Evolutionary conservation across 2,888 invertebrate species (phyloP), one percentile per base, ranked within the genome.

Genomic region (Odontomyia ornata): DNA sequence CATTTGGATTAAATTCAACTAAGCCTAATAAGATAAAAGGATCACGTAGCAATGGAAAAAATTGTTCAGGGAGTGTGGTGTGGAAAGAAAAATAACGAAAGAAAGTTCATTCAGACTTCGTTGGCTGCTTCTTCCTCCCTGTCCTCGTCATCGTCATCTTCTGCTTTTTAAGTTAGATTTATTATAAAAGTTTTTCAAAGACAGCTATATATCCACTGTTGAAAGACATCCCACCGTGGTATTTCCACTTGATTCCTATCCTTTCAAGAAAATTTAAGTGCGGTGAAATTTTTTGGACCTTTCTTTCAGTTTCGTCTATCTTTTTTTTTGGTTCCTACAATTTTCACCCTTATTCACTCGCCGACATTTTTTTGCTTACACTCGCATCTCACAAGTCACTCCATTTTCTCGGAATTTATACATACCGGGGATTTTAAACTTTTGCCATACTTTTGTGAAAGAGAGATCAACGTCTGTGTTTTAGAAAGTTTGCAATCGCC

Each of bases 1-100:
- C 67, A 67, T 67, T 75, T 21, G 75, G 73, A 77, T 77, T 77
- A 77, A 77, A 73, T 52, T 77, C 56, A 77, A 75, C 73, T 77
- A 65, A 67, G 65, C 77, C 77, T 77, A 77, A 77, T 77, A 77
- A 77, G 77, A 75, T 77, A 77, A 77, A 77, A 77, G 77, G 75
- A 77, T 75, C 77, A 77, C 77, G 71, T 47, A 25, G 71, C 71
- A 71, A 47, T 71, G 18, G 25, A 77, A 46, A 77, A 71, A 25
- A 7, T 7, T 5, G 9, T 11, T n/a, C n/a, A n/a, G n/a, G n/a
- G n/a, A 60, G 11, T 28, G 43, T 18, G 46, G 43, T 52, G 28
- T 27, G 71, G 27, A 25, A 23, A 47, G 47, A 47, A 46, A 27
- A 67, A 67, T 28, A 36, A 65, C 65, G 30, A 67, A 43, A 11